Evolutionary conservation across 2,113 vertebrate species (phyloP).

Genomic region (Zosterops lateralis): DNA sequence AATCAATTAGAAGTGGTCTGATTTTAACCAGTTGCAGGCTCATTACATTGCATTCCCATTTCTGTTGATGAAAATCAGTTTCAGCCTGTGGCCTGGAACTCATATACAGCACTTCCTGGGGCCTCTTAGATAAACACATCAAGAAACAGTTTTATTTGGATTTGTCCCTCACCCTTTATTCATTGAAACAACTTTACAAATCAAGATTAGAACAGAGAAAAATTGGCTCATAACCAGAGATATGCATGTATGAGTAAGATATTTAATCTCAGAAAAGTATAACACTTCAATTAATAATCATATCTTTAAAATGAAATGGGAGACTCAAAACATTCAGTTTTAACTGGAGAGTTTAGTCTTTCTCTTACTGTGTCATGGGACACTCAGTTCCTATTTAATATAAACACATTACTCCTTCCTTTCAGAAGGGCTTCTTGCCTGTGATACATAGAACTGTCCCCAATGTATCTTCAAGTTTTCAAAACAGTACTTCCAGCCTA

Average conservation of each 20-base stretch:
- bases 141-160: slow-evolving; percentile 70
- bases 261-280: not conserved
- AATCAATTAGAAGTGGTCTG: slow-evolving; percentile 74
- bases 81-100: slow-evolving; percentile 73
- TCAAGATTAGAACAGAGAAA: slow-evolving; percentile 56
- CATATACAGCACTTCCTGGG: slow-evolving; percentile 68
- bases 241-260: not conserved
- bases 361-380: not conserved
- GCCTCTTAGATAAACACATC: slow-evolving; percentile 73
- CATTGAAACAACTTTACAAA: slow-evolving; percentile 60
- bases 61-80: slow-evolving; percentile 73
- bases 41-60: slow-evolving; percentile 70
- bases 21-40: slow-evolving; percentile 77
- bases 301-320: not conserved
- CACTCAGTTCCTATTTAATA: slow-evolving; percentile 9
- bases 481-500: not conserved
- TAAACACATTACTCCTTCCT: not conserved
- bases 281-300: not conserved
- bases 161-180: slow-evolving; percentile 60
- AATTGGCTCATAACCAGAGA: slow-evolving; percentile 38
- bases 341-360: not conserved
- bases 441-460: not conserved
- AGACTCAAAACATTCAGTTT: not conserved
- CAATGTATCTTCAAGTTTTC: slow-evolving; percentile 10
- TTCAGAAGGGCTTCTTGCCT: slow-evolving; percentile 10